These are phyloP conservation scores for Cryptus viduatorius DNA, from an alignment of 2,888 invertebrate species.

Conservation along the genomic window DNA sequence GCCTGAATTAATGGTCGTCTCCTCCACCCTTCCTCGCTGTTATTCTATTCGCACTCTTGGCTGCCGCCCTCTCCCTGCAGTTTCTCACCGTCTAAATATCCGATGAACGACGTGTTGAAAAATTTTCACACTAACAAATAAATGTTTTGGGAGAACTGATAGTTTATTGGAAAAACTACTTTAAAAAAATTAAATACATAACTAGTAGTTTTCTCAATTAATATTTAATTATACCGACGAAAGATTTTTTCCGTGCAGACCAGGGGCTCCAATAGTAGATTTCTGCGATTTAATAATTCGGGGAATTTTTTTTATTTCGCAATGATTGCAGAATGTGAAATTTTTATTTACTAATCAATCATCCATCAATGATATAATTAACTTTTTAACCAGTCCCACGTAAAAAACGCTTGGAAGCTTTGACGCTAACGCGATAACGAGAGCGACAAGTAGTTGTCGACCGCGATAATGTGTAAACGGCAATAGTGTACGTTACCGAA, in stretches of 20 bases:
- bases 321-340: too few relatives aligned
- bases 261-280: too few relatives aligned
- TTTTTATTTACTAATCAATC: neutral
- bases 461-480: constrained; percentile 18
- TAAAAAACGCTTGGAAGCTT: neutral
- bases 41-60: constrained; percentile 4
- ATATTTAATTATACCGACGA: too few relatives aligned
- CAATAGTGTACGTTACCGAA: neutral
- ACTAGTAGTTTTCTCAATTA: too few relatives aligned
- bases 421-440: neutral
- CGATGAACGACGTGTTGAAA: neutral
- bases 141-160: too few relatives aligned
- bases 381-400: neutral
- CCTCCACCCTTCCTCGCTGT: neutral
- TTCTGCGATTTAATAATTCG: too few relatives aligned
- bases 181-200: too few relatives aligned
- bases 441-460: constrained; percentile 21
- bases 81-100: neutral
- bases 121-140: too few relatives aligned
- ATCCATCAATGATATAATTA: neutral
- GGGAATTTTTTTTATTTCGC: too few relatives aligned
- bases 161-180: neutral
- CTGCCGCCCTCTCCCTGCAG: neutral
- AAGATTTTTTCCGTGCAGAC: too few relatives aligned
- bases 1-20: constrained; percentile 41